Conservation (phyloP, 2,797 vertebrate species). For the Lindbergichthys nudifrons region DNA sequence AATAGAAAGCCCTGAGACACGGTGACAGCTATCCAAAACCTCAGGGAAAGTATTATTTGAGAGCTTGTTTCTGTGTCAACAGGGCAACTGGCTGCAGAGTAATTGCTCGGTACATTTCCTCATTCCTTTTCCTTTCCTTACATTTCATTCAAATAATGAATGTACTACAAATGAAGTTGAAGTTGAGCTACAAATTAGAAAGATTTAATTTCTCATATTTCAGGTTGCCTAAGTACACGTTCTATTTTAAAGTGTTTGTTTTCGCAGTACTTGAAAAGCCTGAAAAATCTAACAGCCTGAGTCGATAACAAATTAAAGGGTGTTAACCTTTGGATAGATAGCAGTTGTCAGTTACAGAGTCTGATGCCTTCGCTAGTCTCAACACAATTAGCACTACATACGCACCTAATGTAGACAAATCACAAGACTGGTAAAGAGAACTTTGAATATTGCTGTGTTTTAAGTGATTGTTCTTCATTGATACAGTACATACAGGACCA, state of each 20-base stretch:
- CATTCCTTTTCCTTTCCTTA: neutral
- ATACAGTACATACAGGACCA: neutral
- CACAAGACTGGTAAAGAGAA: conserved; percentile 11
- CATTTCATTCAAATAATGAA: neutral
- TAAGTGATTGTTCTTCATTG: neutral
- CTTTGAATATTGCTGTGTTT: neutral
- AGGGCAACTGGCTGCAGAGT: conserved; percentile 23
- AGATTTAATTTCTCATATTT: neutral
- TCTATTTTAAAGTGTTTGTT: conserved; percentile 55
- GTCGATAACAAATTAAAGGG: conserved; percentile 82
- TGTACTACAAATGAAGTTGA: conserved; percentile 1
- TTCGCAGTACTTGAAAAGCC: conserved; percentile 23
- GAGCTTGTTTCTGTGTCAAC: conserved; percentile 23
- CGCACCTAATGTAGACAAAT: conserved; percentile 38
- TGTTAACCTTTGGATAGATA: conserved; percentile 69
- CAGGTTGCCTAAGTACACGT: conserved; percentile 21
- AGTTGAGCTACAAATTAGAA: neutral
- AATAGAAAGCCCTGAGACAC: conserved; percentile 65
- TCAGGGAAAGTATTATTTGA: conserved; percentile 37
- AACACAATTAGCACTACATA: conserved; percentile 73
- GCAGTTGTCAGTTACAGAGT: conserved; percentile 43
- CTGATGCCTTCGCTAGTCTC: conserved; percentile 63
- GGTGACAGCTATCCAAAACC: conserved; percentile 53
- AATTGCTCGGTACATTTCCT: conserved; percentile 27
- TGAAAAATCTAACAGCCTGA: conserved; percentile 48